Conservation (phyloP, 1,140 invertebrate genomes). For the Metopolophium dirhodum region DNA sequence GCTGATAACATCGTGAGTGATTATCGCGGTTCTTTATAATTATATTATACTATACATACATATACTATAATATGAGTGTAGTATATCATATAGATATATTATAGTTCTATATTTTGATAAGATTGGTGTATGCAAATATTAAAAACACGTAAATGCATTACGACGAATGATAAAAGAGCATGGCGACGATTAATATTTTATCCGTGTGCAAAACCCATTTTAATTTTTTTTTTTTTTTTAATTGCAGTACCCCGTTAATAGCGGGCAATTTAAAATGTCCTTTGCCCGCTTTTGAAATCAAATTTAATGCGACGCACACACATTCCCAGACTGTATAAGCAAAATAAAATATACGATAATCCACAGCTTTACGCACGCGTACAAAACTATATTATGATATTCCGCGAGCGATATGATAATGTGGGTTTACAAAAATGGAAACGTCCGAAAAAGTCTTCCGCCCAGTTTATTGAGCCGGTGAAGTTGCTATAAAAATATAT, state of each 20-base stretch:
- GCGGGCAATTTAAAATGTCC: not conserved
- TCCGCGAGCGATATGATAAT: not conserved
- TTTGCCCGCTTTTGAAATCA: not conserved
- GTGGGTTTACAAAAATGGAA: not conserved
- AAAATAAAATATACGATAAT: slow-evolving; percentile 5
- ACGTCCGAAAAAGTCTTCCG: not conserved
- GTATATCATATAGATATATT: not conserved
- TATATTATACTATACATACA: not conserved
- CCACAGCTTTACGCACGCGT: not conserved
- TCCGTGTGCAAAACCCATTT: not conserved
- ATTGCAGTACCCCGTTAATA: slow-evolving; percentile 10
- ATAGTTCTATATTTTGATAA: not conserved
- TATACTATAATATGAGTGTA: not conserved
- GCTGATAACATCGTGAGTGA: not conserved
- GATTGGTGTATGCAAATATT: not conserved
- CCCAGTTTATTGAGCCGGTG: not conserved
- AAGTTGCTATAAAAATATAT: not conserved
- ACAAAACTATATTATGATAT: not conserved
- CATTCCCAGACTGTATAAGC: not conserved
- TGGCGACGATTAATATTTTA: not conserved
- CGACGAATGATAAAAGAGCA: not conserved
- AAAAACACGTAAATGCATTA: not conserved
- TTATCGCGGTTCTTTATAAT: not conserved
- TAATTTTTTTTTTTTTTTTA: slow-evolving; percentile 1
- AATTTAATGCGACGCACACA: not conserved